A percentile compares a stretch with the other conserved stretches of the same genome.
phyloP scores from a whole-genome alignment of 2,888 invertebrate genomes.

The Cheilosia variabilis region DNA sequence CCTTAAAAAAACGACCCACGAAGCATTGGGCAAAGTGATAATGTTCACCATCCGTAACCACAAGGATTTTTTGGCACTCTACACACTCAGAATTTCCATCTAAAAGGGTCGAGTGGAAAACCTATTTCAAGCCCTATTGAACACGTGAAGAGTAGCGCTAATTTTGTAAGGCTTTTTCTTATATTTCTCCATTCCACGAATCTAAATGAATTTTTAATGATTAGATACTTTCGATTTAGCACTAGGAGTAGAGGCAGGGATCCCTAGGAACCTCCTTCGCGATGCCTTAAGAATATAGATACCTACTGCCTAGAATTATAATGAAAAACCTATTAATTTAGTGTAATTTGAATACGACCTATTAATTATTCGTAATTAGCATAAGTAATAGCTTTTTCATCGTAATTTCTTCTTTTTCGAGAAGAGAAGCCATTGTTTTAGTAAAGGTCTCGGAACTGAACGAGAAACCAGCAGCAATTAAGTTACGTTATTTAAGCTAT shows the following conservation, averaged over 20 bases:
- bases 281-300: neutral
- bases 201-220: too few relatives aligned
- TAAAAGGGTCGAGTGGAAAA: neutral
- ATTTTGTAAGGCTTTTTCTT: neutral
- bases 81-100: too few relatives aligned
- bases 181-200: too few relatives aligned
- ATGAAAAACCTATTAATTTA: neutral
- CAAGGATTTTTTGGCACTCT: neutral
- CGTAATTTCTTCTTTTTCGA: neutral
- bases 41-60: neutral
- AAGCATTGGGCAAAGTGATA: neutral
- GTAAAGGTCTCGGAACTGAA: neutral
- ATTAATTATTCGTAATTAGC: neutral
- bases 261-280: neutral
- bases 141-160: conserved; percentile 2
- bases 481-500: neutral
- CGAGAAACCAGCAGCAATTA: neutral
- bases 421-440: neutral
- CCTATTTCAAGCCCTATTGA: conserved; percentile 14
- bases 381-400: neutral
- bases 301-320: neutral
- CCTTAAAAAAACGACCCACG: neutral
- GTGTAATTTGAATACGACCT: neutral
- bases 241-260: too few relatives aligned
- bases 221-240: too few relatives aligned